Evolutionary conservation across 2,797 vertebrate genomes (phyloP).

Genomic region (Platyrinchus mystaceus): DNA sequence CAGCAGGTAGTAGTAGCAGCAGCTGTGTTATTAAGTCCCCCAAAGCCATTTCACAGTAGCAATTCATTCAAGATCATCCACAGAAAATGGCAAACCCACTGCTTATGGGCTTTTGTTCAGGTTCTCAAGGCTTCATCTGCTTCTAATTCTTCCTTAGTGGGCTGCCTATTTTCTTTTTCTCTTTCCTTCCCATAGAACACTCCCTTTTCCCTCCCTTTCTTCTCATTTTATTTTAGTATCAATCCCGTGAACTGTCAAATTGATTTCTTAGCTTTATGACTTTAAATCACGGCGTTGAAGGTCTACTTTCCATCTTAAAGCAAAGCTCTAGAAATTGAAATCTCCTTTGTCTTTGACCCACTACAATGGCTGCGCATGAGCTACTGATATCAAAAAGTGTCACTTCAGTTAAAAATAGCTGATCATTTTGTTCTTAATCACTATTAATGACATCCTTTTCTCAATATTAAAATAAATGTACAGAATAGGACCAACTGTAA

Average conservation of each 20-base stretch:
- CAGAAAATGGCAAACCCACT: neutral
- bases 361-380: neutral
- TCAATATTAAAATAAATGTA: neutral
- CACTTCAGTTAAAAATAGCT: neutral
- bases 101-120: neutral
- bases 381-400: neutral
- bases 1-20: neutral
- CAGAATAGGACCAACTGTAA: neutral
- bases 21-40: neutral
- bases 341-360: neutral
- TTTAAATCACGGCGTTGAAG: neutral
- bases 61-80: neutral
- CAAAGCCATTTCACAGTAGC: neutral
- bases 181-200: neutral
- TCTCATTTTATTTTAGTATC: neutral
- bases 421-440: neutral
- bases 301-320: neutral
- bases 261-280: neutral
- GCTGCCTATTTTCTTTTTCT: neutral
- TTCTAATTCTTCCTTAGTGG: neutral
- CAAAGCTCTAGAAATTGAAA: neutral
- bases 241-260: neutral
- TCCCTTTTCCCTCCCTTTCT: neutral
- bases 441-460: neutral
- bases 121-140: neutral